phyloP scores from a whole-genome alignment of 2,888 invertebrate species.

The Drosophila mulleri region DNA sequence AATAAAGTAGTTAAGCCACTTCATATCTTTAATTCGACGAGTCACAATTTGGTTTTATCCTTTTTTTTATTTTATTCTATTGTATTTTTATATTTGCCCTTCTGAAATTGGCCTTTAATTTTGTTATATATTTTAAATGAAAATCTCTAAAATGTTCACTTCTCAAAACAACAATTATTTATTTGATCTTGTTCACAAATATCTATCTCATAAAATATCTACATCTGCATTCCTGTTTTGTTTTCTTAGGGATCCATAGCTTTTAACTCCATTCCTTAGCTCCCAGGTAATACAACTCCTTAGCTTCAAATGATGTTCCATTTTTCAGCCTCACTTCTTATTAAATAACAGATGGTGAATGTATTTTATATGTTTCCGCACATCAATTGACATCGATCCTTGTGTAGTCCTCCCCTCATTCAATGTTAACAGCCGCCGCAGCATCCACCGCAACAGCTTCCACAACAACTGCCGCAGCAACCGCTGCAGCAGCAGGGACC shows the following conservation, averaged over 20 bases:
- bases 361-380: not conserved
- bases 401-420: not conserved
- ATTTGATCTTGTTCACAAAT: no score
- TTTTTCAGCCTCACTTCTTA: not conserved
- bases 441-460: constrained; percentile 21
- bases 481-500: constrained; percentile 52
- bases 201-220: no score
- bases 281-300: not conserved
- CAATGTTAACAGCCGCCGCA: not conserved
- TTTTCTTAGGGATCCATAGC: not conserved
- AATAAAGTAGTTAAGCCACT: no score
- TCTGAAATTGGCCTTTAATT: no score
- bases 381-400: not conserved
- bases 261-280: not conserved
- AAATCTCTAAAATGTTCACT: no score
- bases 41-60: no score
- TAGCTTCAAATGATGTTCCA: not conserved
- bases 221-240: not conserved
- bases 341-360: not conserved
- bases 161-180: not conserved
- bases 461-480: constrained; percentile 15
- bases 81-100: no score
- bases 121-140: no score
- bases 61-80: no score
- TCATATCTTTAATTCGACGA: no score